These are phyloP conservation scores for Campylomormyrus numenius DNA, from an alignment of 2,113 vertebrate species.

Conservation along the genomic window DNA sequence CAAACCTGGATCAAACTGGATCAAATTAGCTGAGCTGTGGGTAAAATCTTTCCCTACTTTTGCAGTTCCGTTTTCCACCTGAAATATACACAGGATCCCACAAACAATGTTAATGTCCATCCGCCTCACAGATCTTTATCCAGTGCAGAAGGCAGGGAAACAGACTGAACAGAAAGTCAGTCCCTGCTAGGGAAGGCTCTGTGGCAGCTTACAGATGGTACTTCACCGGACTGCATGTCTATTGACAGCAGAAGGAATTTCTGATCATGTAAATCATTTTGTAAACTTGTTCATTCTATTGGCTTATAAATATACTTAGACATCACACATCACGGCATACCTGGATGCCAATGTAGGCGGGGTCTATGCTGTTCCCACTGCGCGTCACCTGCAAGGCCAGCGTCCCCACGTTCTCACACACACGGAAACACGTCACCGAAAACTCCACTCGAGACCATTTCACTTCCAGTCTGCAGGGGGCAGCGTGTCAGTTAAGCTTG, in stretches of 20 bases:
- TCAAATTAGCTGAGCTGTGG: conserved; percentile 48
- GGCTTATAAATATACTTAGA: neutral
- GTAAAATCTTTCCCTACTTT: conserved; percentile 58
- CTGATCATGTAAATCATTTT: neutral
- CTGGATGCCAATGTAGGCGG: conserved; percentile 57
- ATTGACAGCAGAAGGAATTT: neutral
- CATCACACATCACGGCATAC: conserved; percentile 23
- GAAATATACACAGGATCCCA: conserved; percentile 20
- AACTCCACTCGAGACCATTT: conserved; percentile 57
- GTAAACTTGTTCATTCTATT: neutral
- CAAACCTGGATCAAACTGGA: conserved; percentile 67
- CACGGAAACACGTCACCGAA: conserved; percentile 47
- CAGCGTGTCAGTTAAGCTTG: neutral
- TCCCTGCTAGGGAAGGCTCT: neutral
- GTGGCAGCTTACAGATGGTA: neutral
- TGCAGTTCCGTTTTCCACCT: conserved; percentile 58
- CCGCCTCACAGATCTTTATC: neutral
- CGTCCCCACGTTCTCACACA: conserved; percentile 53
- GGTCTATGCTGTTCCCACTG: conserved; percentile 52
- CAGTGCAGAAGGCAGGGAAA: neutral
- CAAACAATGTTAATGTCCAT: neutral
- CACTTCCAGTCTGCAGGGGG: conserved; percentile 53
- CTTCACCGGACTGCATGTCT: neutral
- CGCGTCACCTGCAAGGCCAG: conserved; percentile 61
- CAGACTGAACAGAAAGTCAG: neutral